Percentiles rank a stretch among this genome's conserved stretches.
These are phyloP conservation scores for Pseudococcus jackbeardsleyi DNA, from an alignment of 2,888 invertebrate species.

Conservation along the genomic window DNA sequence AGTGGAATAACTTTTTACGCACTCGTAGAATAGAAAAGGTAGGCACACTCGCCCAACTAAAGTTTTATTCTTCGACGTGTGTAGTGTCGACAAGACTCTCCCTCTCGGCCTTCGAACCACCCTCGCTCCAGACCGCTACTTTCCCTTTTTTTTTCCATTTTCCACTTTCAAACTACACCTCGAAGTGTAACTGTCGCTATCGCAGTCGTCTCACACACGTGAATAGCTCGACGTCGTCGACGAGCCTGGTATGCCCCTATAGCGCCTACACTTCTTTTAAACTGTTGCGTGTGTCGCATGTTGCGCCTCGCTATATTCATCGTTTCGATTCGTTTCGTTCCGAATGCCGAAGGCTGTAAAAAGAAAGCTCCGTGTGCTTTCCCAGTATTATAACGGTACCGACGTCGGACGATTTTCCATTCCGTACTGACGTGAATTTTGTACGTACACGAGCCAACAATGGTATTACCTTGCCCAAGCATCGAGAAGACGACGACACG, in stretches of 20 bases:
- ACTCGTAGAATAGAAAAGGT: not conserved
- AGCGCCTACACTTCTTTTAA: conserved; percentile 38
- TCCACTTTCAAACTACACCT: conserved; percentile 24
- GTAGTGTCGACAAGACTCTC: conserved; percentile 6
- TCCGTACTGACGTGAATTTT: no score
- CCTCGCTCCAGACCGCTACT: not conserved
- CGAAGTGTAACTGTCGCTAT: not conserved
- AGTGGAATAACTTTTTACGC: not conserved
- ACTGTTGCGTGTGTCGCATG: conserved; percentile 61
- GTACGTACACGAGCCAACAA: no score
- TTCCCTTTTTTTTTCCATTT: conserved; percentile 40
- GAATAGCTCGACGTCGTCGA: conserved; percentile 4
- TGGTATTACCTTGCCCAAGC: not conserved
- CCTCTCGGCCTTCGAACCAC: not conserved
- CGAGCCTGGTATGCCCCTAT: not conserved
- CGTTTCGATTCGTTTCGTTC: conserved; percentile 26
- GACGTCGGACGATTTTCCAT: not conserved
- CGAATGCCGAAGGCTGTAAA: not conserved
- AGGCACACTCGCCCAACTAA: not conserved
- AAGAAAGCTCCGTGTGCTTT: not conserved
- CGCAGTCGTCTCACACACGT: not conserved
- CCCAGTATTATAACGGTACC: not conserved
- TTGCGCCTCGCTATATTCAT: conserved; percentile 43
- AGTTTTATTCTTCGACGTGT: not conserved
- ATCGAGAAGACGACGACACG: not conserved